Evolutionary conservation across 1,140 invertebrate species (phyloP).

Genomic region (Hycleus cichorii): DNA sequence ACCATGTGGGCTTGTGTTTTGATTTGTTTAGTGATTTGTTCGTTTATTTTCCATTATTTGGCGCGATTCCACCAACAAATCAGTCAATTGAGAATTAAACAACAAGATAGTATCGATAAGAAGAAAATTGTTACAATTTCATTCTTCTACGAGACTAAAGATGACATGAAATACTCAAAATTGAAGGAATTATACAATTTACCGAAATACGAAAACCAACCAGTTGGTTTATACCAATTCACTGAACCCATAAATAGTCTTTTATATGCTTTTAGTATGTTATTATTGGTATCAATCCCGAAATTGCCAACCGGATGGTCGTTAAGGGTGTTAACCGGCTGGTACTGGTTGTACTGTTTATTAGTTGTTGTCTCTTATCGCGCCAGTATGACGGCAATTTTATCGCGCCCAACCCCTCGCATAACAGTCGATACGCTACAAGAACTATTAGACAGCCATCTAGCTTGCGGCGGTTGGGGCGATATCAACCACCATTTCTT

Average conservation of each 20-base stretch:
- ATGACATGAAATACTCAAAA: constrained; percentile 35
- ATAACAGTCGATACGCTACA: constrained; percentile 68
- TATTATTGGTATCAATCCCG: constrained; percentile 66
- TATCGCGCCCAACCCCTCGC: constrained; percentile 64
- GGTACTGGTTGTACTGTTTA: constrained; percentile 79
- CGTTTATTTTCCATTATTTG: constrained; percentile 28
- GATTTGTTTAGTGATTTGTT: constrained; percentile 25
- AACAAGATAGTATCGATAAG: constrained; percentile 5
- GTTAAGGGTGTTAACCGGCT: constrained; percentile 67
- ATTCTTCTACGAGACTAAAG: constrained; percentile 28
- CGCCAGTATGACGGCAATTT: constrained; percentile 73
- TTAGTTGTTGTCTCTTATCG: constrained; percentile 67
- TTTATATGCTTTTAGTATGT: constrained; percentile 71
- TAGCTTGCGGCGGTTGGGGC: constrained; percentile 61
- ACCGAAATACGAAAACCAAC: constrained; percentile 29
- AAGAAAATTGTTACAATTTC: constrained; percentile 25
- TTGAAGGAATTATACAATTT: constrained; percentile 30
- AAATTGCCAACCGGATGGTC: constrained; percentile 68
- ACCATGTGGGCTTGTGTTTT: constrained; percentile 33
- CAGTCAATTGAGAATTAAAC: constrained; percentile 4
- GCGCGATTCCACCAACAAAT: constrained; percentile 29
- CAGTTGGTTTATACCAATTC: constrained; percentile 58
- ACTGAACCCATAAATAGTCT: constrained; percentile 61
- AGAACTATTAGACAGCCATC: constrained; percentile 54
- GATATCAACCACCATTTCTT: constrained; percentile 63